Conservation (phyloP, 2,888 invertebrate species). For the Ligdia adustata region DNA sequence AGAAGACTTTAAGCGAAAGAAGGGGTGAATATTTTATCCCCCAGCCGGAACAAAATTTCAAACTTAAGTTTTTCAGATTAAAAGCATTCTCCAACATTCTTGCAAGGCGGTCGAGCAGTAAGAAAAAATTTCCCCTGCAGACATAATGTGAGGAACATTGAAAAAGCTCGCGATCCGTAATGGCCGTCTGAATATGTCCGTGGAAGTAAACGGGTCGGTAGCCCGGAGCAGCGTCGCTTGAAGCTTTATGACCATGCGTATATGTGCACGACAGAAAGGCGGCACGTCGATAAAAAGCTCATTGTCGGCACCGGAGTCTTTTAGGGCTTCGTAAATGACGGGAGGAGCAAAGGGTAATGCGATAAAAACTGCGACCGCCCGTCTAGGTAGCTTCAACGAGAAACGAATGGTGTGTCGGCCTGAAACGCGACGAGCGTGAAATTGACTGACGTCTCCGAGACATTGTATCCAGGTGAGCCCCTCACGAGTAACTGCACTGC, state of each 20-base stretch:
- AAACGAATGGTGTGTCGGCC: constrained; percentile 57
- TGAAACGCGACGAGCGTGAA: constrained; percentile 60
- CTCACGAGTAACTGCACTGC: constrained; percentile 31
- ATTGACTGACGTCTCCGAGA: constrained; percentile 61
- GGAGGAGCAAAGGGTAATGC: constrained; percentile 60
- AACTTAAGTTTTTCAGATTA: background rate
- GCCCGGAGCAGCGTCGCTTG: constrained; percentile 52
- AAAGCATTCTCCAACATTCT: background rate
- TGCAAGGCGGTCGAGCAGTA: background rate
- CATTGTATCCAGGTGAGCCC: constrained; percentile 39
- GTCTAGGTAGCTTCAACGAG: constrained; percentile 52
- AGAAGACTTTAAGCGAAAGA: constrained; percentile 16
- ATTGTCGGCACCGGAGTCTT: constrained; percentile 68
- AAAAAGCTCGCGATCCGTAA: constrained; percentile 26
- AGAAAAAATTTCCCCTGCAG: background rate
- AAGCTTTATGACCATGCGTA: constrained; percentile 68
- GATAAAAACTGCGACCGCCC: constrained; percentile 70
- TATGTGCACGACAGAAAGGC: constrained; percentile 62
- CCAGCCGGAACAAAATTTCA: background rate
- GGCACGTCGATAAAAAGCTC: constrained; percentile 72
- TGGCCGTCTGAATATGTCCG: constrained; percentile 42
- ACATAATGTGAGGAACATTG: constrained; percentile 39
- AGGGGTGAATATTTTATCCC: constrained; percentile 21
- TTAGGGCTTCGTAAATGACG: constrained; percentile 71
- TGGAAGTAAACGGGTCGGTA: constrained; percentile 54